phyloP scores from a whole-genome alignment of 1,140 invertebrate species.

The Drosophila repleta region DNA sequence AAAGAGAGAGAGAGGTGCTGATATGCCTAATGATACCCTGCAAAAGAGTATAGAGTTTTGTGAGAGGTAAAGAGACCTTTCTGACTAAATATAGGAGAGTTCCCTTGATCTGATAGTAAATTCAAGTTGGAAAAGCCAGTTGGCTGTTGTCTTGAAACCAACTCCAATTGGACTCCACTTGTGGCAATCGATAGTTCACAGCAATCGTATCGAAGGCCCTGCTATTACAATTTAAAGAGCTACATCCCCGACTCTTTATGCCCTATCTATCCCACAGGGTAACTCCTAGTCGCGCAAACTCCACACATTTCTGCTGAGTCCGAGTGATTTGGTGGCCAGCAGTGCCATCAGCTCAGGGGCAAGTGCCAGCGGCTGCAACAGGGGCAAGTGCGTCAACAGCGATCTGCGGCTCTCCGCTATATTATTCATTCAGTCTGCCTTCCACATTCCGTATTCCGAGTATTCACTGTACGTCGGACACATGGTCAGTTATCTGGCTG shows the following conservation, averaged over 20 bases:
- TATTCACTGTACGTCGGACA: slow-evolving; percentile 35
- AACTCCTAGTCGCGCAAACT: not conserved
- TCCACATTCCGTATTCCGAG: slow-evolving; percentile 27
- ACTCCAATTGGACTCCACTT: too few relatives aligned
- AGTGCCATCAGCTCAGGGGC: slow-evolving; percentile 48
- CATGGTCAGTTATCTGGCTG: slow-evolving; percentile 51
- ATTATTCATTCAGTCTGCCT: not conserved
- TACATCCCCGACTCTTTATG: too few relatives aligned
- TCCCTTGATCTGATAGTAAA: too few relatives aligned
- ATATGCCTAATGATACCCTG: not conserved
- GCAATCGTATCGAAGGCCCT: too few relatives aligned
- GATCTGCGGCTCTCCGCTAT: slow-evolving; percentile 3
- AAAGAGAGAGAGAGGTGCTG: not conserved
- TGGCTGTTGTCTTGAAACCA: too few relatives aligned
- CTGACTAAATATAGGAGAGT: too few relatives aligned
- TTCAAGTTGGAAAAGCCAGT: too few relatives aligned
- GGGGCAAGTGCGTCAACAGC: slow-evolving; percentile 39
- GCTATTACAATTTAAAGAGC: too few relatives aligned
- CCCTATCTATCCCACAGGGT: not conserved
- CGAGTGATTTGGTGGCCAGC: slow-evolving; percentile 39
- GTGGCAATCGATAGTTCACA: too few relatives aligned
- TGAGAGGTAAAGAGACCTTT: too few relatives aligned
- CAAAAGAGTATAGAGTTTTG: too few relatives aligned
- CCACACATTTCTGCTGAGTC: slow-evolving; percentile 39
- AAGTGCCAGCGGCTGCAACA: slow-evolving; percentile 15